These are phyloP conservation scores for Anabacerthia variegaticeps DNA, from an alignment of 2,797 vertebrate genomes.

Conservation along the genomic window DNA sequence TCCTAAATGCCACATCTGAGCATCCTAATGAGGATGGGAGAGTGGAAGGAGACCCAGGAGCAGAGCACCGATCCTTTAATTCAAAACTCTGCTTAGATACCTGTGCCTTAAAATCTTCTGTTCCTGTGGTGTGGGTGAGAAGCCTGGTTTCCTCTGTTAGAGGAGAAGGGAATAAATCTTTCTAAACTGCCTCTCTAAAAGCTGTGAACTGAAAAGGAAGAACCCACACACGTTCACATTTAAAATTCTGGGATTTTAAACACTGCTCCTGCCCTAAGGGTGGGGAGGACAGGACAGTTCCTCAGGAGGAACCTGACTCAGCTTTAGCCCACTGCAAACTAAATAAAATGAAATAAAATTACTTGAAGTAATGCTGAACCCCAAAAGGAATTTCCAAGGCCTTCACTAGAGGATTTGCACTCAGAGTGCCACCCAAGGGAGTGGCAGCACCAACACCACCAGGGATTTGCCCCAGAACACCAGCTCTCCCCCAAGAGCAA, in stretches of 20 bases:
- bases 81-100: not conserved
- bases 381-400: not conserved
- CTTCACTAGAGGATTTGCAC: not conserved
- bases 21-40: not conserved
- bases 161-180: not conserved
- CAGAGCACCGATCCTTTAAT: not conserved
- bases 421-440: not conserved
- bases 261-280: not conserved
- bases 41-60: not conserved
- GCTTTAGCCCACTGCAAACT: not conserved
- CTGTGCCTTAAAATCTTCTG: not conserved
- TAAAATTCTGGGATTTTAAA: not conserved
- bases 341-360: not conserved
- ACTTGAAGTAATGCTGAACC: not conserved
- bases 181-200: not conserved
- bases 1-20: not conserved
- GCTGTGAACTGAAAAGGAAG: not conserved
- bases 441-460: rapidly evolving
- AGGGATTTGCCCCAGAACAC: not conserved
- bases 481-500: too few species aligned
- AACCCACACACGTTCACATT: rapidly evolving
- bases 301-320: not conserved
- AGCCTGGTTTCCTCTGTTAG: not conserved
- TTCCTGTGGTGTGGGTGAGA: not conserved
- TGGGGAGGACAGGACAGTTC: not conserved